Evolutionary conservation across 53 echinoderm and acorn worm genomes (phyloP).

Genomic region (Holothuria leucospilota): DNA sequence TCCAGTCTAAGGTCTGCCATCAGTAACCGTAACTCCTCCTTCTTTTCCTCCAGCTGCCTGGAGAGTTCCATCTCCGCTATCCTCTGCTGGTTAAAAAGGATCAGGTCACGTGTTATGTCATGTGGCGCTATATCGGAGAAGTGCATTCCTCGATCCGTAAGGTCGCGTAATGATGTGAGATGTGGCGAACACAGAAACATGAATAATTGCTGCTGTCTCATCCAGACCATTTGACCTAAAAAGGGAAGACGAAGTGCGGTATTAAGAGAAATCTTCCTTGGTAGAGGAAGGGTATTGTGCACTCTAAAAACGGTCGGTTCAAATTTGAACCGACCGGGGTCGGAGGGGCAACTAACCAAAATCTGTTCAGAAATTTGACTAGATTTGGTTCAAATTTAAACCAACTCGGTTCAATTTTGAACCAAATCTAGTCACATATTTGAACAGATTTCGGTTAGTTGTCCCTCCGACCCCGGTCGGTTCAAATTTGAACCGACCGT

Average conservation of each 20-base stretch:
- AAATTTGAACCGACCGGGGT: too few species aligned
- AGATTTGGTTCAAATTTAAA: too few species aligned
- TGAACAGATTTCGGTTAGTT: too few species aligned
- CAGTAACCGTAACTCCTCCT: slow-evolving; percentile 79
- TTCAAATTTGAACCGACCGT: too few species aligned
- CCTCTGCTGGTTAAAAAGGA: slow-evolving; percentile 88
- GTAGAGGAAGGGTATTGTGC: too few species aligned
- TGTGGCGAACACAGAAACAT: slow-evolving; percentile 78
- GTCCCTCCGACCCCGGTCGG: too few species aligned
- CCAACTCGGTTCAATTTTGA: too few species aligned
- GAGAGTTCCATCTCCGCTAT: slow-evolving; percentile 86
- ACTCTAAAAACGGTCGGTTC: too few species aligned
- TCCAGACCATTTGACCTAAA: slow-evolving; percentile 92
- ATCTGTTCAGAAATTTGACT: too few species aligned
- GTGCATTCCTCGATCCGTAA: slow-evolving; percentile 73
- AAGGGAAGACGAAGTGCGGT: background rate
- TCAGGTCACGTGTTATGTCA: slow-evolving; percentile 89
- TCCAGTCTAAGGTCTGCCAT: slow-evolving; percentile 78
- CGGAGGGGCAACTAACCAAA: too few species aligned
- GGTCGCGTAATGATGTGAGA: slow-evolving; percentile 75
- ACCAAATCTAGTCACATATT: too few species aligned
- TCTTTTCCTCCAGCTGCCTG: slow-evolving; percentile 87
- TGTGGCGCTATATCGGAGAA: slow-evolving; percentile 92
- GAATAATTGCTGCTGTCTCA: slow-evolving; percentile 67
- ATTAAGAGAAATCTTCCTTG: too few species aligned